Percentiles rank a stretch among this genome's conserved stretches.
phyloP scores from a whole-genome alignment of 2,113 vertebrate genomes.

The Pteronura brasiliensis region DNA sequence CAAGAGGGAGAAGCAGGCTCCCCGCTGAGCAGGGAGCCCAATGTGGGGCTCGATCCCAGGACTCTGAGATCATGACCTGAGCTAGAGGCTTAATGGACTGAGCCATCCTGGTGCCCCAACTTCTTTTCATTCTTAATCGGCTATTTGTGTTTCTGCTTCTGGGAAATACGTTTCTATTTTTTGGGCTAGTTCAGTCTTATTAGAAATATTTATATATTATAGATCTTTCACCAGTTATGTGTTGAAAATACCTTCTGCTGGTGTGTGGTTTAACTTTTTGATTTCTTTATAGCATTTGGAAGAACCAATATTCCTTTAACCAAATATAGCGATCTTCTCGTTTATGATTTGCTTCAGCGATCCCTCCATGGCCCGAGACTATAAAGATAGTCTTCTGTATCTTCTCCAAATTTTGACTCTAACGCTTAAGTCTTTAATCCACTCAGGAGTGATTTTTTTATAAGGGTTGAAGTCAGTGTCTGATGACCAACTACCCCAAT shows the following conservation, averaged over 20 bases:
- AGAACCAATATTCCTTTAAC: not conserved
- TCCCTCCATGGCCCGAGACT: not conserved
- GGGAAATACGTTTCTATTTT: not conserved
- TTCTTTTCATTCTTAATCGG: not conserved
- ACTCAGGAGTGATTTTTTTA: not conserved
- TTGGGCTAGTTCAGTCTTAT: not conserved
- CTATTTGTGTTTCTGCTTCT: not conserved
- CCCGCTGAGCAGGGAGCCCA: not conserved
- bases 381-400: not conserved
- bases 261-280: not conserved
- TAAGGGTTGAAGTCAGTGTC: not conserved
- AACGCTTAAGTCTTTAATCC: not conserved
- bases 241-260: not conserved
- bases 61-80: not conserved
- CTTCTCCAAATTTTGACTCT: not conserved
- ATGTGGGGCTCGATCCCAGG: not conserved
- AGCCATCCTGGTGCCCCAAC: not conserved
- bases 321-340: too few species aligned
- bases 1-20: not conserved
- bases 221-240: too few species aligned
- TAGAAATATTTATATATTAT: not conserved
- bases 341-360: not conserved
- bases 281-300: not conserved
- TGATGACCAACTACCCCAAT: not conserved
- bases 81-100: not conserved